Percentiles rank a stretch among this genome's conserved stretches.
Evolutionary conservation across 2,113 vertebrate genomes (phyloP).

Genomic region (Balaenoptera acutorostrata): DNA sequence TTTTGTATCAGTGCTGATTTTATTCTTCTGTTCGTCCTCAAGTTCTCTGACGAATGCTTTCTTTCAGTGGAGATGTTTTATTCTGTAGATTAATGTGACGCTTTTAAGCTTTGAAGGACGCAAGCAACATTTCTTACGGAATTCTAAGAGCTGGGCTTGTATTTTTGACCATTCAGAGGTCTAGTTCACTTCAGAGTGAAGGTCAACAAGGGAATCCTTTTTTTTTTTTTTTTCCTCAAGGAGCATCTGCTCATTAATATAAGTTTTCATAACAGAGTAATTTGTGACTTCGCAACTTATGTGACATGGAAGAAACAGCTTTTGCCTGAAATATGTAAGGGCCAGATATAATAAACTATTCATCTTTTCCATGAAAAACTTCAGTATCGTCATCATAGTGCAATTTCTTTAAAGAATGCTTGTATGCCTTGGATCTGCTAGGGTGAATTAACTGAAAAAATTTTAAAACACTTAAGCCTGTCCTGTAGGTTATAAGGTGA

Average conservation of each 20-base stretch:
- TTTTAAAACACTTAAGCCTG: not conserved
- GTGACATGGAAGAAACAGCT: not conserved
- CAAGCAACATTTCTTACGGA: not conserved
- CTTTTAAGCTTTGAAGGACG: not conserved
- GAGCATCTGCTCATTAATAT: not conserved
- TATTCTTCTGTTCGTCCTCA: not conserved
- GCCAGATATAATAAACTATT: not conserved
- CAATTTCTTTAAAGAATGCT: not conserved
- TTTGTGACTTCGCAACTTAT: not conserved
- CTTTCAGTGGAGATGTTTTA: not conserved
- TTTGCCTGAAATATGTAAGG: not conserved
- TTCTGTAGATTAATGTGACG: not conserved
- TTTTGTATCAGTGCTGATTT: not conserved
- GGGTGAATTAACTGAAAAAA: not conserved
- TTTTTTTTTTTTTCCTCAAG: not conserved
- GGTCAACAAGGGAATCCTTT: not conserved
- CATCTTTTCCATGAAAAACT: not conserved
- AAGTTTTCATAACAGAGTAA: not conserved
- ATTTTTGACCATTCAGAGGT: not conserved
- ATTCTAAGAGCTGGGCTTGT: not conserved
- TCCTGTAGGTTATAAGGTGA: not conserved
- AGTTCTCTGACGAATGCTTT: not conserved
- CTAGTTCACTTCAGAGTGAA: not conserved
- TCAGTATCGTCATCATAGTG: not conserved
- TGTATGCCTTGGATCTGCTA: not conserved